Evolutionary conservation across 1,140 invertebrate species (phyloP).

Genomic region (Drosophila guanche): DNA sequence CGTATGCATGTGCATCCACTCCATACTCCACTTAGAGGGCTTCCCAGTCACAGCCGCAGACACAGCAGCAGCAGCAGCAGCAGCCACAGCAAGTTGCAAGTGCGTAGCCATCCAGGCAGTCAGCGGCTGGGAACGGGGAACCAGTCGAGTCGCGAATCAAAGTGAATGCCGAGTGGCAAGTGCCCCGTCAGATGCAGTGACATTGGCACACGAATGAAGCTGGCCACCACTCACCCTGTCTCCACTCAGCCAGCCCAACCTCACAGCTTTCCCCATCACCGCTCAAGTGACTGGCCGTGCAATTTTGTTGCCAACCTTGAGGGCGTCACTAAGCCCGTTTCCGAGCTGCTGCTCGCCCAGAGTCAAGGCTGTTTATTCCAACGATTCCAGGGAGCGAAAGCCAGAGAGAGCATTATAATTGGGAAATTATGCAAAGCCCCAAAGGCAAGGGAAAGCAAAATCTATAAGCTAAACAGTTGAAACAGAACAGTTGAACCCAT

Average conservation of each 20-base stretch:
- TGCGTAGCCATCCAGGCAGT: slow-evolving; percentile 30
- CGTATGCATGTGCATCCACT: slow-evolving; percentile 17
- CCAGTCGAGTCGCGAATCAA: slow-evolving; percentile 11
- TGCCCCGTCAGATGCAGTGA: slow-evolving; percentile 72
- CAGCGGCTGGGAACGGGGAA: slow-evolving; percentile 28
- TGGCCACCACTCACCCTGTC: slow-evolving; percentile 1
- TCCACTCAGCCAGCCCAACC: slow-evolving; percentile 7
- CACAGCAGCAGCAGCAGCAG: slow-evolving; percentile 12
- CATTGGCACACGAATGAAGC: slow-evolving; percentile 61
- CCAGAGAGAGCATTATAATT: too few species aligned
- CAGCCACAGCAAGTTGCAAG: slow-evolving; percentile 21
- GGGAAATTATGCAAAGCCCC: too few species aligned
- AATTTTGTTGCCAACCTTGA: slow-evolving; percentile 70
- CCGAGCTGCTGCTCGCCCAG: slow-evolving; percentile 57
- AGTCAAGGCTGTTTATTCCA: slow-evolving; percentile 39
- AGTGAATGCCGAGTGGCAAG: slow-evolving; percentile 56
- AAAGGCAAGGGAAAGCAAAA: too few species aligned
- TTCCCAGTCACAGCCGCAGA: slow-evolving; percentile 42
- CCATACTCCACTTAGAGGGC: slow-evolving; percentile 48
- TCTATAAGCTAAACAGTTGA: too few species aligned
- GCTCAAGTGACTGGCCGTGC: slow-evolving; percentile 39
- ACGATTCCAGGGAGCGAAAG: background rate
- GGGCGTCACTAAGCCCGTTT: slow-evolving; percentile 28
- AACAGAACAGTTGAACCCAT: too few species aligned
- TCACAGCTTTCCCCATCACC: background rate